Evolutionary conservation across 2,113 vertebrate genomes (phyloP).

Genomic region (Saccopteryx bilineata): DNA sequence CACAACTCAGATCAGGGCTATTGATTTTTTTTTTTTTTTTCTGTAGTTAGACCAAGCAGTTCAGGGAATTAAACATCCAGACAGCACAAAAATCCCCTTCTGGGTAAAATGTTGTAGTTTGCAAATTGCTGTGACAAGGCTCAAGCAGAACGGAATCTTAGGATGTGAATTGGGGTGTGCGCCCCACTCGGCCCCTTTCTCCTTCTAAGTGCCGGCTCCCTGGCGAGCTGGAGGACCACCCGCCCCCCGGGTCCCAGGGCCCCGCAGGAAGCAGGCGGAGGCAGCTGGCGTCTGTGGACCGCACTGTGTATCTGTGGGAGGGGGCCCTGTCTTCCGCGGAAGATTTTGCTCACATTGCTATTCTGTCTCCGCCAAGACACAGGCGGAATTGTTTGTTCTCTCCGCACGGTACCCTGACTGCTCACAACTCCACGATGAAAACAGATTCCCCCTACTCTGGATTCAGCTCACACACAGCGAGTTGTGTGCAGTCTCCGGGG

Average conservation of each 20-base stretch:
- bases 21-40: not conserved
- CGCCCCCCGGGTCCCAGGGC: conserved; percentile 1
- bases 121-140: conserved; percentile 51
- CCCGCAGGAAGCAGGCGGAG: not conserved
- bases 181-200: conserved; percentile 4
- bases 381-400: conserved; percentile 35
- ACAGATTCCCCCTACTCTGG: conserved; percentile 63
- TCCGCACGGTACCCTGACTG: not conserved
- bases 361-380: conserved; percentile 34
- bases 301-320: not conserved
- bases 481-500: conserved; percentile 78
- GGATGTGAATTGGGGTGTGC: not conserved
- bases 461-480: conserved; percentile 83
- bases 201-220: not conserved
- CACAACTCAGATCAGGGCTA: conserved; percentile 55
- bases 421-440: conserved; percentile 72
- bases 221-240: not conserved
- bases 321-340: conserved; percentile 3
- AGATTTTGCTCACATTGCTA: not conserved
- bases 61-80: conserved; percentile 66
- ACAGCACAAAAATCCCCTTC: conserved; percentile 27
- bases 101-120: conserved; percentile 50
- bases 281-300: not conserved
- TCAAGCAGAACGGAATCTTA: conserved; percentile 36
- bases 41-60: conserved; percentile 42